Percentiles rank a stretch among this genome's conserved stretches.
Conservation (phyloP, 1,140 invertebrate genomes). For the Sarcophaga peregrina region DNA sequence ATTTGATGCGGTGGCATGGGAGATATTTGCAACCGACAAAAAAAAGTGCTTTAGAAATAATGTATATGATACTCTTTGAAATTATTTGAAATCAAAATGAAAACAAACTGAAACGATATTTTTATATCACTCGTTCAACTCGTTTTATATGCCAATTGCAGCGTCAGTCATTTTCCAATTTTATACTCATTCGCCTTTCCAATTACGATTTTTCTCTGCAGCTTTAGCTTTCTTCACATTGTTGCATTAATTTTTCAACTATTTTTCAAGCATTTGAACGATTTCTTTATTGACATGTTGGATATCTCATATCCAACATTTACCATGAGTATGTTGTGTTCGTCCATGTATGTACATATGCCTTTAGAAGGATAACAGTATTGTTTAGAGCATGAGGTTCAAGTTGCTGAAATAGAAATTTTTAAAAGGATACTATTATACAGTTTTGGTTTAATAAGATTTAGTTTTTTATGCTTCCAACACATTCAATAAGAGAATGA, state of each 20-base stretch:
- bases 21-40: no score
- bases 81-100: no score
- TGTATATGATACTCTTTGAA: no score
- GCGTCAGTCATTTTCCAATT: not conserved
- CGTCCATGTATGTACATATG: not conserved
- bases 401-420: conserved; percentile 4
- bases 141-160: no score
- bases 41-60: no score
- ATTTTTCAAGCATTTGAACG: conserved; percentile 19
- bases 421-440: not conserved
- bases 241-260: conserved; percentile 9
- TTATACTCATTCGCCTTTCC: not conserved
- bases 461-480: not conserved
- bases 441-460: not conserved
- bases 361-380: no score
- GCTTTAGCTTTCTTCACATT: not conserved
- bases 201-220: not conserved
- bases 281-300: conserved; percentile 12
- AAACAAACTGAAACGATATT: no score
- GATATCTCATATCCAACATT: not conserved
- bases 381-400: not conserved
- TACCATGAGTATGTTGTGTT: not conserved
- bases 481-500: not conserved
- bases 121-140: no score
- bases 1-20: no score